A percentile compares a stretch with the other conserved stretches of the same genome.
phyloP scores from a whole-genome alignment of 2,888 invertebrate genomes.

The Aphidoletes aphidimyza region DNA sequence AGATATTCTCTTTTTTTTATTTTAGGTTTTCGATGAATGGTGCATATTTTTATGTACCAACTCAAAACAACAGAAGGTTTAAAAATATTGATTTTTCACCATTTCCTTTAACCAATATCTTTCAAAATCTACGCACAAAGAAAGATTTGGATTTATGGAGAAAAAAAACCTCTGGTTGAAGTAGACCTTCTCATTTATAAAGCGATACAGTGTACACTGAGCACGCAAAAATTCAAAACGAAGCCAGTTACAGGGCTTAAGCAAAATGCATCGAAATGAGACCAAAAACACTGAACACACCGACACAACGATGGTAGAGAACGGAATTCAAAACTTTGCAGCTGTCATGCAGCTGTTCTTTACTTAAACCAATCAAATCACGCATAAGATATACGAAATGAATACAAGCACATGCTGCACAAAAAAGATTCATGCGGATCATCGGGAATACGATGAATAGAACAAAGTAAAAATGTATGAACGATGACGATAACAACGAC shows the following conservation, averaged over 20 bases:
- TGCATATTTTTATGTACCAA: background rate
- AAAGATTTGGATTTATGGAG: background rate
- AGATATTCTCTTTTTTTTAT: background rate
- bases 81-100: background rate
- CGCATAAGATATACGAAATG: background rate
- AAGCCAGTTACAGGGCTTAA: too few species aligned
- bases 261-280: too few species aligned
- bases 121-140: background rate
- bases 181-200: background rate
- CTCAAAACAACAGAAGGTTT: background rate
- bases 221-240: background rate
- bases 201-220: too few species aligned
- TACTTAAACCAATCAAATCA: conserved; percentile 17
- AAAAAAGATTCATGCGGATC: conserved; percentile 28
- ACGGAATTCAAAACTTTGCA: background rate
- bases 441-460: background rate
- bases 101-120: background rate
- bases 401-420: background rate
- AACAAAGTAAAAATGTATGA: background rate
- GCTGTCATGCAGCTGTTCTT: conserved; percentile 45
- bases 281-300: too few species aligned
- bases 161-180: background rate
- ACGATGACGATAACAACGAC: too few species aligned
- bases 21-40: background rate
- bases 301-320: background rate